These are phyloP conservation scores for Mus spretus DNA, from an alignment of 2,797 vertebrate genomes.

Conservation along the genomic window DNA sequence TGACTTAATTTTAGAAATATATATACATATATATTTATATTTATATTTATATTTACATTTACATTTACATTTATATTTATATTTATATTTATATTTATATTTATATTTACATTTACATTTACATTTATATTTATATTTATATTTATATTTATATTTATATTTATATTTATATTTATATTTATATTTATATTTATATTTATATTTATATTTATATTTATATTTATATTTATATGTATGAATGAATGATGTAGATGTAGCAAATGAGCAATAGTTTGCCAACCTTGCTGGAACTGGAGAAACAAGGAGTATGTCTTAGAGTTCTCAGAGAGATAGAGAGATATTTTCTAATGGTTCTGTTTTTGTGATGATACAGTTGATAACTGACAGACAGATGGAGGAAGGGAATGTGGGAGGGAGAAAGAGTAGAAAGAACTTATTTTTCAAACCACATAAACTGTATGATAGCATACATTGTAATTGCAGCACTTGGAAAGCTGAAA, in stretches of 20 bases:
- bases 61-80: not conserved
- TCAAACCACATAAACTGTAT: not conserved
- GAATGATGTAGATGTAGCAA: not conserved
- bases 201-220: not conserved
- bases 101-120: too few species aligned
- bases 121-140: too few species aligned
- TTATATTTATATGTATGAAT: not conserved
- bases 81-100: not conserved
- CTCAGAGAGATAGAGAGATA: not conserved
- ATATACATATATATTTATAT: too few species aligned
- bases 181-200: too few species aligned
- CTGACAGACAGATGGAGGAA: not conserved
- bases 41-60: too few species aligned
- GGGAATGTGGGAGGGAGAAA: not conserved
- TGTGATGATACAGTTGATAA: not conserved
- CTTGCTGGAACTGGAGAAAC: not conserved
- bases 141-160: not conserved
- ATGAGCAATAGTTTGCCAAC: not conserved
- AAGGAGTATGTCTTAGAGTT: not conserved
- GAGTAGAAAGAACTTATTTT: not conserved
- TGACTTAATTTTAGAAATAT: constrained; percentile 29
- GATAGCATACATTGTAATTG: not conserved
- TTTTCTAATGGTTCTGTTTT: not conserved
- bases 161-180: not conserved
- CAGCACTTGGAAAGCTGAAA: not conserved